Evolutionary conservation across 2,888 invertebrate species (phyloP).

Genomic region (Ichneumon xanthorius): DNA sequence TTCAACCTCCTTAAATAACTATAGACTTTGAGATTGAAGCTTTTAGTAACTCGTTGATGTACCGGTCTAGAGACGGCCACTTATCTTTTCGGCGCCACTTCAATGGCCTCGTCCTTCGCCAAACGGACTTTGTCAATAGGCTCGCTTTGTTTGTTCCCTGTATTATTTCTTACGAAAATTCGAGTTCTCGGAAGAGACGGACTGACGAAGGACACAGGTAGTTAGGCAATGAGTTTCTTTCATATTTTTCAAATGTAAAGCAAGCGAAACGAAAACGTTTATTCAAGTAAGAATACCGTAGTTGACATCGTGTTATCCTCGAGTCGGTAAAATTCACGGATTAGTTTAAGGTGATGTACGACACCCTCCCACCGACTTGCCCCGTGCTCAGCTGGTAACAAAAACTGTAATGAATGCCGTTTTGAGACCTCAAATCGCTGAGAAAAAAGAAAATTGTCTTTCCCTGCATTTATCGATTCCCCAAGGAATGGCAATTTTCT

Average conservation of each 20-base stretch:
- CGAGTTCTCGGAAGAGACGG: background rate
- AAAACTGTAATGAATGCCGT: no score
- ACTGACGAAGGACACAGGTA: background rate
- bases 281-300: background rate
- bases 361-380: no score
- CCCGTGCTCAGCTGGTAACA: no score
- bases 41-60: background rate
- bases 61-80: background rate
- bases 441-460: fast-evolving
- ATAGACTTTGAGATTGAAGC: constrained; percentile 9
- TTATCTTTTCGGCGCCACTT: background rate
- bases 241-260: background rate
- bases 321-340: background rate
- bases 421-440: no score
- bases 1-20: background rate
- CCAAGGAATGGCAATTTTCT: fast-evolving
- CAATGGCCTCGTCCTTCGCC: background rate
- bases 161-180: background rate
- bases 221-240: background rate
- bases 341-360: background rate
- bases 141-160: background rate
- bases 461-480: no score
- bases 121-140: background rate
- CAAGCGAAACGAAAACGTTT: background rate
- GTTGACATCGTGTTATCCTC: background rate